These are phyloP conservation scores for Rallus limicola DNA, from an alignment of 2,113 vertebrate genomes.

Conservation along the genomic window DNA sequence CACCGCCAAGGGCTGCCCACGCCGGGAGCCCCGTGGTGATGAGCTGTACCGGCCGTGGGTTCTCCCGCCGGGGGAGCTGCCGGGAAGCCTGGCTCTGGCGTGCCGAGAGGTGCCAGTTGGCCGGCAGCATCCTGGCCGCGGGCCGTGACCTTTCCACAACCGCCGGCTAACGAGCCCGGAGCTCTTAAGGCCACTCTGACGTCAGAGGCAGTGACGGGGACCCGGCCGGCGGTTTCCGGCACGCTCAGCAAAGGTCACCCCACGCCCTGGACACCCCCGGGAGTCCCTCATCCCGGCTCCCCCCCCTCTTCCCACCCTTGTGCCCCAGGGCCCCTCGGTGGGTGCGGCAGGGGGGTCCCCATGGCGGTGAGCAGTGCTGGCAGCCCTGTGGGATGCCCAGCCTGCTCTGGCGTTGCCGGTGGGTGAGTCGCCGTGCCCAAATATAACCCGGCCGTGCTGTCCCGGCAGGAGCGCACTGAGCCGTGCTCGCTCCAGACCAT, in stretches of 20 bases:
- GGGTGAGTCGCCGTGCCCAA: slow-evolving; percentile 22
- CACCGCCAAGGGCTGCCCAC: not conserved
- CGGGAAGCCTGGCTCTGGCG: not conserved
- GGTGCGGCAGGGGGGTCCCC: not conserved
- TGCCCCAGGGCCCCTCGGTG: not conserved
- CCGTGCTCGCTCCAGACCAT: slow-evolving; percentile 37
- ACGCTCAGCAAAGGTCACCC: not conserved
- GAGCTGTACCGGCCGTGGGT: not conserved
- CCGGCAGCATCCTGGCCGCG: not conserved
- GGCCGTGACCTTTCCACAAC: slow-evolving; percentile 28
- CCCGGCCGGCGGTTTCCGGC: slow-evolving; percentile 18
- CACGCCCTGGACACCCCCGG: not conserved
- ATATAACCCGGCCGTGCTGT: slow-evolving; percentile 36
- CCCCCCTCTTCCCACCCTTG: rapidly evolving
- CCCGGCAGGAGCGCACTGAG: slow-evolving; percentile 10
- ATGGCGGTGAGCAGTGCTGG: not conserved
- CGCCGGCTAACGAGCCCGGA: not conserved
- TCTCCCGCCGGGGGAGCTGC: not conserved
- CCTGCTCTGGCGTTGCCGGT: not conserved
- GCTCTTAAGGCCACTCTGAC: slow-evolving; percentile 19
- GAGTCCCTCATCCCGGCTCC: not conserved
- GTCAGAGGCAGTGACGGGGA: slow-evolving; percentile 23
- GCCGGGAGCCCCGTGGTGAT: not conserved
- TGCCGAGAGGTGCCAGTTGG: slow-evolving; percentile 3
- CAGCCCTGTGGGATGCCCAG: not conserved